Evolutionary conservation across 2,797 vertebrate species (phyloP), one percentile per base, ranked within the genome.

Genomic region (Amblyraja radiata): DNA sequence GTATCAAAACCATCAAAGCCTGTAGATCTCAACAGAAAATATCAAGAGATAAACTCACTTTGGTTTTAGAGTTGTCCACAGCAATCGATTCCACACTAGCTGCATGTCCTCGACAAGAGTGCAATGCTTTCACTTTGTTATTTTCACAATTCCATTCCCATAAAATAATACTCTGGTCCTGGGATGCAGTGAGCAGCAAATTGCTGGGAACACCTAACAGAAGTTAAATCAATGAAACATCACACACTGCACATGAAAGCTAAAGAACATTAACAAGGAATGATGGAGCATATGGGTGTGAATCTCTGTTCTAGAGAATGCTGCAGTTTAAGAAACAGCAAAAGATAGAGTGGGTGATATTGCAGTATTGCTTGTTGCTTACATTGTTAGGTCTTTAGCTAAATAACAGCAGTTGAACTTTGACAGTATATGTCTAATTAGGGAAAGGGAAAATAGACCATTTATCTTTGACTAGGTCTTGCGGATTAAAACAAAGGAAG

Each of bases 101-200:
- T 0, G 97, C 97, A 0, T 99, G 99, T 39, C 99, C 99, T 71
- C 99, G 96, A 93, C 98, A 99, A 94, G 98, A 99, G 94, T 99
- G 99, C 9, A 97, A 96, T 25, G 98, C 98, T 94, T 97, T 98
- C 93, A 97, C 95, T 94, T 98, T 98, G 96, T 98, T 99, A 93
- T 95, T 97, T 95, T 99, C 98, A 0, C 97, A 96, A 2, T 98
- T 98, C 99, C 99, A 99, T 94, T 99, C 99, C 99, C 99, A 99
- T 1, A 99, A 94, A 91, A 99, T 95, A 77, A 98, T 14, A 0
- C 97, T 99, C 95, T 99, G 99, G 95, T 99, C 99, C 97, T 99
- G 96, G 13, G 99, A 99, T 8, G 98, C 97, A 3, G 97, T 99
- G 94, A 99, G 96, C 13, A 99, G 96, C 93, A 99, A 94, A 0